phyloP scores from a whole-genome alignment of 1,140 invertebrate genomes.

The Drosophila virilis region DNA sequence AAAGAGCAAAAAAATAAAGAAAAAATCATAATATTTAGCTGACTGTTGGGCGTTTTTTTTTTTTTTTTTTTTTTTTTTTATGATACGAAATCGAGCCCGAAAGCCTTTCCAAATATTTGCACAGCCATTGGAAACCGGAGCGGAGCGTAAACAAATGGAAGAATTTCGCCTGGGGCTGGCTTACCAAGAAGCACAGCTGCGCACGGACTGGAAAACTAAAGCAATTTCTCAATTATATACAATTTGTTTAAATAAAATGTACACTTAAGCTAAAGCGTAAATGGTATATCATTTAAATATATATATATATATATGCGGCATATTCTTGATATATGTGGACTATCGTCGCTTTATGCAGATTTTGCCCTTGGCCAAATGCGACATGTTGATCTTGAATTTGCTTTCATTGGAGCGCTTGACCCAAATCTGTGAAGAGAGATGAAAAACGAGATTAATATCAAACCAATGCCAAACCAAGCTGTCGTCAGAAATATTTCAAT shows the following conservation, averaged over 20 bases:
- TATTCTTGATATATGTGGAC: not conserved
- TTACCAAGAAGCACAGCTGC: not conserved
- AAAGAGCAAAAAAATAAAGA: too few species aligned
- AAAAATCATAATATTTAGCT: too few species aligned
- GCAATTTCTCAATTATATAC: conserved; percentile 44
- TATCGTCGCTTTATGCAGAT: conserved; percentile 92
- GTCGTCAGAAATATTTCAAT: too few species aligned
- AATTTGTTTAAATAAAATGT: conserved; percentile 30
- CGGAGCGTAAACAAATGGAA: not conserved
- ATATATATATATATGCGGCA: not conserved
- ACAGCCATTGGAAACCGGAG: not conserved
- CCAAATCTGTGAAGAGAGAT: conserved; percentile 90
- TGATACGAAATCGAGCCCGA: not conserved
- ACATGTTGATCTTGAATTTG: conserved; percentile 93
- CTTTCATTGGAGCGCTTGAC: conserved; percentile 93
- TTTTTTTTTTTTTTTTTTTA: too few species aligned
- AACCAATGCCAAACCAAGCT: too few species aligned
- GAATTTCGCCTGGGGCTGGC: not conserved
- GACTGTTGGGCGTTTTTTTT: too few species aligned
- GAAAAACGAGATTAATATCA: not conserved
- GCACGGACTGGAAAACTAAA: not conserved
- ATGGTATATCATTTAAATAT: conserved; percentile 13
- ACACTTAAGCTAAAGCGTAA: conserved; percentile 38
- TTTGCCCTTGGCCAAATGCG: conserved; percentile 94
- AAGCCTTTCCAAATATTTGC: not conserved